Evolutionary conservation across 2,113 vertebrate genomes (phyloP), one percentile per base, ranked within the genome.

Genomic region (Phrynosoma blainvillii): DNA sequence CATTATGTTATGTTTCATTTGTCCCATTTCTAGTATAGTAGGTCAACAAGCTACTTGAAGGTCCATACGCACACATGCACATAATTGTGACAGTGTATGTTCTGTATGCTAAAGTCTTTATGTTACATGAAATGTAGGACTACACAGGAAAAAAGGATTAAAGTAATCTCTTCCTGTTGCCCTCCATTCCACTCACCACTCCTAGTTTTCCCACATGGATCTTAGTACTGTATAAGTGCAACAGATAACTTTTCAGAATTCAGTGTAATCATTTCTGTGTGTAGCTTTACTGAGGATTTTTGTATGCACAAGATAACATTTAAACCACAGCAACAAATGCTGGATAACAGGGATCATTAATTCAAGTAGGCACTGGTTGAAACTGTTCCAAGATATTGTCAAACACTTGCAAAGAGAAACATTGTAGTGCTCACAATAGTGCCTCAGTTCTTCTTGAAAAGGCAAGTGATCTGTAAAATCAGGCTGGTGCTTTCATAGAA

Each of bases 381-480:
- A 65, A 66, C 27, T 66, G 27, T 66, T 65, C 84, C 74, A 86
- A 78, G 27, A 52, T 66, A 42, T 30, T 42, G 13, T 40, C 36
- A 32, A 27, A 30, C 5, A 42, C n/a, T 85, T 85, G 74, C 47
- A 84, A 25, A 84, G 25, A 84, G 42, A 71, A 84, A 21, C 52
- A 74, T 84, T 84, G 70, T 85, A n/a, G 12, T 27, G 8, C 40
- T 78, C 3, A 78, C 83, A 59, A 84, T 84, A 62, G 56, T 40
- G 32, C 21, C 83, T 75, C 65, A 84, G n/a, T 85, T 85, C 73
- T 66, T 77, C 32, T 65, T 25, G 25, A 84, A 74, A 84, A 42
- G 62, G 65, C 62, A 82, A 84, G 74, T 73, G 47, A 56, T 84
- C 74, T 84, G 16, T 71, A 66, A 40, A 84, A 32, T 9, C 20